These are phyloP conservation scores for Falco punctatus DNA, from an alignment of 2,113 vertebrate genomes.

Conservation along the genomic window DNA sequence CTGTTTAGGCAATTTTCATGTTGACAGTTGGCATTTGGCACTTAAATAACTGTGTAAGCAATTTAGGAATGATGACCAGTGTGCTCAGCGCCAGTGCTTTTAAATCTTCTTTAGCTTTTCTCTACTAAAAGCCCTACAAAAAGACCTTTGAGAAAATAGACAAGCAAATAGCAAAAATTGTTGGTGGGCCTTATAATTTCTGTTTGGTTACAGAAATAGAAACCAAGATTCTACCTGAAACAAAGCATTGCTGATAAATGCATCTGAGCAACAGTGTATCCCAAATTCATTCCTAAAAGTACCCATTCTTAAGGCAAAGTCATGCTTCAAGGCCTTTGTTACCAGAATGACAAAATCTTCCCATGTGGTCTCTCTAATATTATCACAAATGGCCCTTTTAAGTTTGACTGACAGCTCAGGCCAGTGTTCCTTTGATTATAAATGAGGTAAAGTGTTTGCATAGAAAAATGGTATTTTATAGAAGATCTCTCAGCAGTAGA, in stretches of 20 bases:
- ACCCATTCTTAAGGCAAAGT: background rate
- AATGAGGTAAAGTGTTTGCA: slow-evolving; percentile 21
- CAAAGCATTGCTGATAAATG: background rate
- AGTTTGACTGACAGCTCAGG: slow-evolving; percentile 12
- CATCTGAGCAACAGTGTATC: background rate
- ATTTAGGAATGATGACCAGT: background rate
- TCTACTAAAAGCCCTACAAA: background rate
- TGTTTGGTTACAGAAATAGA: background rate
- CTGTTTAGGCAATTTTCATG: background rate
- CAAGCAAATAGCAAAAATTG: background rate
- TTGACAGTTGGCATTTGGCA: background rate
- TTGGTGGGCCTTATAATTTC: background rate
- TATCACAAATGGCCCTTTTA: slow-evolving; percentile 30
- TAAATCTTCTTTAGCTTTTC: background rate
- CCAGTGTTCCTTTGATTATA: background rate
- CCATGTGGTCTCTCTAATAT: background rate
- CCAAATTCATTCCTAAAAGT: background rate
- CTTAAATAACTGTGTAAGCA: background rate
- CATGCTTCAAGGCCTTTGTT: slow-evolving; percentile 23
- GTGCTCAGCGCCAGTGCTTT: background rate
- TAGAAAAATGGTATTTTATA: background rate
- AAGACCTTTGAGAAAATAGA: background rate
- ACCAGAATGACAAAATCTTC: slow-evolving; percentile 5
- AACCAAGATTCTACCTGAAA: background rate
- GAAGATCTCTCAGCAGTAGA: background rate